These are phyloP conservation scores for Mirza zaza DNA, from an alignment of 2,113 vertebrate species.

Conservation along the genomic window DNA sequence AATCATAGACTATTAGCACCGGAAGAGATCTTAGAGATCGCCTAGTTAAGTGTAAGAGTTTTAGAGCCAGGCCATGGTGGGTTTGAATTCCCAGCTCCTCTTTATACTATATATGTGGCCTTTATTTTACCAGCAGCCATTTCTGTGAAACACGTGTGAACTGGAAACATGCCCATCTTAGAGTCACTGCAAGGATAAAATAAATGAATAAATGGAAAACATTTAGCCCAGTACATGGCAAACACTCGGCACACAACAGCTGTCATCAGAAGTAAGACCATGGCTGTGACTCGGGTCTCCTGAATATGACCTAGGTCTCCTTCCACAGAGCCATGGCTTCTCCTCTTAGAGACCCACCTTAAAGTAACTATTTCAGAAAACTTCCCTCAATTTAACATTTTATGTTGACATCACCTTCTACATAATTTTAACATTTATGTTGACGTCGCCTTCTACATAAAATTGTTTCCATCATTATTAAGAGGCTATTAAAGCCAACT, in stretches of 20 bases:
- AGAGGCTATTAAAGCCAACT: background rate
- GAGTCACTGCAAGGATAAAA: background rate
- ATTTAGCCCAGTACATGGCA: background rate
- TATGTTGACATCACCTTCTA: background rate
- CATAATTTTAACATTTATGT: background rate
- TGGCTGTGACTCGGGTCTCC: background rate
- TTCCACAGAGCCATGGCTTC: fast-evolving
- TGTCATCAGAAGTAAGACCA: background rate
- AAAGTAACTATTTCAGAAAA: background rate
- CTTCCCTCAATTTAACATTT: background rate
- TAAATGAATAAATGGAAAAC: background rate
- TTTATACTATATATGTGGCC: fast-evolving
- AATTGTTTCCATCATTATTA: background rate
- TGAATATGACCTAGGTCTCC: background rate
- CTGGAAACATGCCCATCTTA: background rate
- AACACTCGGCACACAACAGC: background rate
- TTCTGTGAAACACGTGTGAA: background rate
- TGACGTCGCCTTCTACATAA: background rate
- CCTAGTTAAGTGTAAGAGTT: background rate
- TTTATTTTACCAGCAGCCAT: background rate
- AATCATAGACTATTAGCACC: background rate
- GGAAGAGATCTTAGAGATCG: background rate
- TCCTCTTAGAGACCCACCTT: background rate
- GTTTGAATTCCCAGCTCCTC: background rate
- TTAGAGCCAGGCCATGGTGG: background rate